Conservation (phyloP, 37 sponge, comb jelly and placozoan species). For the Chondrosia reniformis region DNA sequence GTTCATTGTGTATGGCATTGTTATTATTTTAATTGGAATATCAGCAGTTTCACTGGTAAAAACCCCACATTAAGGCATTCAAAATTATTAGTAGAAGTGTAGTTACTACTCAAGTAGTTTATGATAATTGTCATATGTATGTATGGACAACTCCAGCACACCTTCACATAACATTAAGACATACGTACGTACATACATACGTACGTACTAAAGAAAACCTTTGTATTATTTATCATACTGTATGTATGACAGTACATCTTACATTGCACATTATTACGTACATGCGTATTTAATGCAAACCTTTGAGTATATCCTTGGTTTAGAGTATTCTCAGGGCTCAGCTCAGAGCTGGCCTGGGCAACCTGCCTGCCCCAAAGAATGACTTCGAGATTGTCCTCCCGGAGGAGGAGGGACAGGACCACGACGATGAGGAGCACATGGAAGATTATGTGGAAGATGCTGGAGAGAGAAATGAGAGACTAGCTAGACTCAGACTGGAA, state of each 20-base stretch:
- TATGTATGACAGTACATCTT: not conserved
- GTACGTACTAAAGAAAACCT: too few relatives aligned
- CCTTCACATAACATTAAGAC: too few relatives aligned
- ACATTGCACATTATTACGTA: not conserved
- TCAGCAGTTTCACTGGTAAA: too few relatives aligned
- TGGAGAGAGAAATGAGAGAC: slow-evolving; percentile 64
- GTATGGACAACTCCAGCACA: too few relatives aligned
- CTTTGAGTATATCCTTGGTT: not conserved
- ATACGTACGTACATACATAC: not conserved
- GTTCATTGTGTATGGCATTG: too few relatives aligned
- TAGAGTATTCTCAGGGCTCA: slow-evolving; percentile 9
- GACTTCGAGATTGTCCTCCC: slow-evolving; percentile 97
- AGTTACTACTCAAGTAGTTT: too few relatives aligned
- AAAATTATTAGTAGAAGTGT: too few relatives aligned
- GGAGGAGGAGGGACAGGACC: slow-evolving; percentile 42
- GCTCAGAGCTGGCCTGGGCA: slow-evolving; percentile 62
- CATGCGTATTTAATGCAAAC: not conserved
- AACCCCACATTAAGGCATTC: too few relatives aligned
- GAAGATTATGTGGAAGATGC: slow-evolving; percentile 59
- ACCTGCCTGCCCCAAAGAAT: slow-evolving; percentile 88
- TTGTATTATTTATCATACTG: not conserved
- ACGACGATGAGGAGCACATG: slow-evolving; percentile 18
- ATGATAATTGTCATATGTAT: too few relatives aligned
- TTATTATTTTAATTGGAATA: too few relatives aligned
- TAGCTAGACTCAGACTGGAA: slow-evolving; percentile 23